Percentiles rank a stretch among this genome's conserved stretches.
These are phyloP conservation scores for Hycleus phaleratus DNA, from an alignment of 1,140 invertebrate genomes.

Conservation along the genomic window DNA sequence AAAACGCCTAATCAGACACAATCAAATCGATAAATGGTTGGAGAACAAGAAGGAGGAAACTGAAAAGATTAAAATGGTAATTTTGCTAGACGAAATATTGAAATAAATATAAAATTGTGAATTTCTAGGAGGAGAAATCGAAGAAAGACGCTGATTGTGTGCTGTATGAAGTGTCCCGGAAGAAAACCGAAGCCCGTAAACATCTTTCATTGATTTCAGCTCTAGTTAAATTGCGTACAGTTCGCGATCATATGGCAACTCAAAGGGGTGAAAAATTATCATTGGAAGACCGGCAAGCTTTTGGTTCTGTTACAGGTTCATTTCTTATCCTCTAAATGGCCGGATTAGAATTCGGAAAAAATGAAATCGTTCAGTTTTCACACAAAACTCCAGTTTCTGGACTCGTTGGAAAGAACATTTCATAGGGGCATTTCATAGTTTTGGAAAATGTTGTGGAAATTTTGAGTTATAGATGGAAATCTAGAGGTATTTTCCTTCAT, in stretches of 20 bases:
- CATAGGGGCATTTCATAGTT: no score
- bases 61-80: constrained; percentile 48
- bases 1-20: constrained; percentile 42
- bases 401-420: no score
- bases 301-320: constrained; percentile 30
- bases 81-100: no score
- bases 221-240: constrained; percentile 52
- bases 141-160: constrained; percentile 61
- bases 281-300: constrained; percentile 35
- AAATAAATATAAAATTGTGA: no score
- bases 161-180: constrained; percentile 57
- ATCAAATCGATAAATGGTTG: constrained; percentile 54
- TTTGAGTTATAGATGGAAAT: no score
- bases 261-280: constrained; percentile 52
- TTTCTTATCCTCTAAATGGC: not conserved
- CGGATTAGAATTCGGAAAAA: no score
- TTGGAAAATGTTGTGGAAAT: no score
- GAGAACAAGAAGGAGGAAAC: constrained; percentile 53
- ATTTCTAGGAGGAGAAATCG: constrained; percentile 46
- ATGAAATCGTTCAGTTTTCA: no score
- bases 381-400: no score
- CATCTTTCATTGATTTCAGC: constrained; percentile 53
- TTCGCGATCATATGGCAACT: constrained; percentile 50
- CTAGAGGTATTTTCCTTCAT: no score
- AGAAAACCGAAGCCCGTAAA: constrained; percentile 59